Conservation (phyloP, 2,113 vertebrate genomes). For the Ranitomeya imitator region DNA sequence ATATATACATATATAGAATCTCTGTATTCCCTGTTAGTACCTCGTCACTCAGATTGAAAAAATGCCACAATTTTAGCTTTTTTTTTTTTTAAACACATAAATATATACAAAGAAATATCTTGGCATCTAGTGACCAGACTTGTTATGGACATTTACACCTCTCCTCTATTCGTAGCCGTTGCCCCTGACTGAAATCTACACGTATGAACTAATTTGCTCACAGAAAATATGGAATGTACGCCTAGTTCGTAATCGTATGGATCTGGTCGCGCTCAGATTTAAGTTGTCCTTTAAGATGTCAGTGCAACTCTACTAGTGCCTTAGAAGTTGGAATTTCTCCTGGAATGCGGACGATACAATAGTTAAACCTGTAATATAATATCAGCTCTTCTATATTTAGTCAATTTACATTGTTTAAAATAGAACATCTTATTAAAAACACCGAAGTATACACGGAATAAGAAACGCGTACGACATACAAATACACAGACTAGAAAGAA, state of each 20-base stretch:
- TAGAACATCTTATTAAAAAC: conserved; percentile 99
- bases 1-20: conserved; percentile 17
- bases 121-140: conserved; percentile 69
- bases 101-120: conserved; percentile 63
- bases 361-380: conserved; percentile 93
- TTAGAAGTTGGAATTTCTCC: conserved; percentile 84
- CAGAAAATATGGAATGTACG: conserved; percentile 64
- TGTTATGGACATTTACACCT: conserved; percentile 67
- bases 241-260: conserved; percentile 68
- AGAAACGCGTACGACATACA: conserved; percentile 99
- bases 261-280: conserved; percentile 82
- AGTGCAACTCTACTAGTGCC: conserved; percentile 85
- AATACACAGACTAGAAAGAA: conserved; percentile 99
- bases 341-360: conserved; percentile 95
- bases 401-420: conserved; percentile 99
- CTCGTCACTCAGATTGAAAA: conserved; percentile 61
- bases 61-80: conserved; percentile 65
- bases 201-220: conserved; percentile 64
- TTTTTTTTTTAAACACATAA: conserved; percentile 60
- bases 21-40: conserved; percentile 57
- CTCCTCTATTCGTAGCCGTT: conserved; percentile 70
- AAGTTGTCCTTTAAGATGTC: conserved; percentile 90
- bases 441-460: conserved; percentile 99
- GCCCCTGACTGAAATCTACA: conserved; percentile 72
- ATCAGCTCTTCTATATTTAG: conserved; percentile 97